Evolutionary conservation across 2,888 invertebrate genomes (phyloP), one percentile per base, ranked within the genome.

Genomic region (Choristoneura rosaceana): DNA sequence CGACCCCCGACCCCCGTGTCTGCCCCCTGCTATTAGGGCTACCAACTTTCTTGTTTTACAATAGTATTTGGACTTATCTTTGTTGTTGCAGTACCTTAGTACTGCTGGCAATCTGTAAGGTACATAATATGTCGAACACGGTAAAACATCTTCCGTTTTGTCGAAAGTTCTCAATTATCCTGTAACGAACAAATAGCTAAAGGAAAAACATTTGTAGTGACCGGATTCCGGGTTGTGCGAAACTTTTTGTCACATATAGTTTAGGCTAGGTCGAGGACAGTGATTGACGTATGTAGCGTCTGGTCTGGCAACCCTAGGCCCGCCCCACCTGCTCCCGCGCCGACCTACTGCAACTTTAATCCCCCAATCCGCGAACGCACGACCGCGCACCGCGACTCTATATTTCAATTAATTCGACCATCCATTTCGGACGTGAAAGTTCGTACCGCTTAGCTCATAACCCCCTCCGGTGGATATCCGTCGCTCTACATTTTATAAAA

Each of bases 371-470:
- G 87, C 85, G 88, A 81, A 87, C 89, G 89, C 90, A 89, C 89
- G 88, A 87, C 86, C 87, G 89, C 90, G 83, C 88, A 88, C 84
- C 82, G 88, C 90, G 89, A 88, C 88, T 87, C 88, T 90, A 91
- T 93, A 92, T 93, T 92, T 93, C 93, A 92, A 93, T 93, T 93
- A 93, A 92, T 91, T 92, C 89, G 88, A 82, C 88, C 86, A 90
- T 91, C 89, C 87, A 90, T 91, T 91, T 83, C 82, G 86, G 82
- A 87, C 84, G 85, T 84, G 87, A 84, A 90, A 88, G 85, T 87
- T 87, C 81, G 85, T 81, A 86, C 82, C 87, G 86, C 84, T 90
- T 87, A 87, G 83, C 86, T 89, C 85, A 87, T 88, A 86, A 85
- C 85, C 83, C 84, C 82, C 81, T 79, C 77, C 60, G 75, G 73